Evolutionary conservation across 1,140 invertebrate genomes (phyloP).

Genomic region (Laupala kohalensis): DNA sequence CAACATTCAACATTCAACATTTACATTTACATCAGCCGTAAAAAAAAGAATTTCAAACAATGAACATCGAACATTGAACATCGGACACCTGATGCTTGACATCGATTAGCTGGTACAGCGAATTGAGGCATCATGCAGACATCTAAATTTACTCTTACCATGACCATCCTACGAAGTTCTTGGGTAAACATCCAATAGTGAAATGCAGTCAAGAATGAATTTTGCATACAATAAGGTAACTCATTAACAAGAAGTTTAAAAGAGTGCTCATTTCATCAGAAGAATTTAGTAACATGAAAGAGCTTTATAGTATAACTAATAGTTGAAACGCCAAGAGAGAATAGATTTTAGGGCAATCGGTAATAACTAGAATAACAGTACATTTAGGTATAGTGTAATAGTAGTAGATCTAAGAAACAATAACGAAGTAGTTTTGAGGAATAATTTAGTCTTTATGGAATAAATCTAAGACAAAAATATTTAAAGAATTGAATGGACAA

Average conservation of each 20-base stretch:
- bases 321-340: not conserved
- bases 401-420: no score
- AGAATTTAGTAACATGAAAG: not conserved
- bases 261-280: not conserved
- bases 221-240: not conserved
- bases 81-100: not conserved
- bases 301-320: not conserved
- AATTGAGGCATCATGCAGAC: not conserved
- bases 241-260: not conserved
- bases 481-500: not conserved
- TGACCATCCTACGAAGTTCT: not conserved
- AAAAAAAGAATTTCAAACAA: no score
- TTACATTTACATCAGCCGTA: no score
- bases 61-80: not conserved
- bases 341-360: not conserved
- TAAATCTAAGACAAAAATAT: not conserved
- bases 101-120: not conserved
- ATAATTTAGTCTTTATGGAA: no score
- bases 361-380: not conserved
- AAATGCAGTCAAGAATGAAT: not conserved
- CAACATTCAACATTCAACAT: not conserved
- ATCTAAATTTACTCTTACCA: not conserved
- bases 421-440: no score
- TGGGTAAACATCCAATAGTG: not conserved
- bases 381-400: no score